These are phyloP conservation scores for Microvelia longipes DNA, from an alignment of 1,140 invertebrate genomes.

Conservation along the genomic window DNA sequence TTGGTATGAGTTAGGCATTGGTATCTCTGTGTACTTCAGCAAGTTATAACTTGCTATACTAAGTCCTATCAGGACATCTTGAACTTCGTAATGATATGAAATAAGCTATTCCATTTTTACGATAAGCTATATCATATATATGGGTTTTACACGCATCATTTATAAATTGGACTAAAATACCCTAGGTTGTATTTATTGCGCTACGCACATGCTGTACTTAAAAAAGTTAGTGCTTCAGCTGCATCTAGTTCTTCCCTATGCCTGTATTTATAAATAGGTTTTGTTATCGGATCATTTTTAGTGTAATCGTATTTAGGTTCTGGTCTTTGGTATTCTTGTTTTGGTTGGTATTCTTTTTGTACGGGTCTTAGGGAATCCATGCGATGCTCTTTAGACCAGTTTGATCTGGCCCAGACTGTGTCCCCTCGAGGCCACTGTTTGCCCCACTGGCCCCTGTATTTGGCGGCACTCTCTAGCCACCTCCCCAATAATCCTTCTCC, in stretches of 20 bases:
- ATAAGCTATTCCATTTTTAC: no score
- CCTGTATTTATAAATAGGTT: neutral
- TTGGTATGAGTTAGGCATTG: no score
- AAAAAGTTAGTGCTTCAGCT: conserved; percentile 44
- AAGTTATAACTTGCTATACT: no score
- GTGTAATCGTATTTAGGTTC: neutral
- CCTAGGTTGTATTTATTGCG: no score
- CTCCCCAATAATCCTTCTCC: conserved; percentile 38
- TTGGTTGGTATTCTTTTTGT: neutral
- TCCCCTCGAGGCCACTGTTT: neutral
- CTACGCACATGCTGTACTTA: conserved; percentile 28
- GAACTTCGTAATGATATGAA: no score
- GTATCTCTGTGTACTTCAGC: no score
- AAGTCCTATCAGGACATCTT: no score
- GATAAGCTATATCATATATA: no score
- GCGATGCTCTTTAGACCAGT: neutral
- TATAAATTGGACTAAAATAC: no score
- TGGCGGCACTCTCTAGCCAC: conserved; percentile 36
- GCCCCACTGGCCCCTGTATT: neutral
- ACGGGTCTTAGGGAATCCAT: neutral
- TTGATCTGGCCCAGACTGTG: neutral
- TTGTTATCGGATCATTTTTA: neutral
- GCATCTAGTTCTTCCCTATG: conserved; percentile 50
- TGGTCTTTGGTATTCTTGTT: neutral
- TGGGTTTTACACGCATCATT: no score